Conservation (phyloP, 2,113 vertebrate genomes). For the Strix aluco region DNA sequence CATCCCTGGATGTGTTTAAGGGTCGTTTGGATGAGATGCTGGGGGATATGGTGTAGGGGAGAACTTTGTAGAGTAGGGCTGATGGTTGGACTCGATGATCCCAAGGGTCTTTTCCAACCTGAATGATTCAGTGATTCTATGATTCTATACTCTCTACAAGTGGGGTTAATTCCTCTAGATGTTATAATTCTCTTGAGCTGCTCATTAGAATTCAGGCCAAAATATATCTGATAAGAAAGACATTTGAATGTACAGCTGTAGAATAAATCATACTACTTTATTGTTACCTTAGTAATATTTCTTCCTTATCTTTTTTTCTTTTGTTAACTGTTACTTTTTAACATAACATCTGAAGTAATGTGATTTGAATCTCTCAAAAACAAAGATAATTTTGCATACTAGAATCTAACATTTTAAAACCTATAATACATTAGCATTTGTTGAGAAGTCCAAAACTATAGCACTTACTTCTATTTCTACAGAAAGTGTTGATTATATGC, state of each 20-base stretch:
- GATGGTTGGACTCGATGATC: no score
- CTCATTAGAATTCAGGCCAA: background rate
- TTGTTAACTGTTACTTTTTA: background rate
- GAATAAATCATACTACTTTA: background rate
- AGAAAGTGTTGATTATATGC: slow-evolving; percentile 82
- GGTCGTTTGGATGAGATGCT: no score
- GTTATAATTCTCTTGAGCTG: background rate
- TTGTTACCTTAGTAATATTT: background rate
- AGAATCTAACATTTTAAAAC: background rate
- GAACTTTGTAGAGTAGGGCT: no score
- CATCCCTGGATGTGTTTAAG: no score
- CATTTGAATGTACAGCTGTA: background rate
- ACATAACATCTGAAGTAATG: background rate
- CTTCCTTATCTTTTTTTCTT: background rate
- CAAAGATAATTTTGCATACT: background rate
- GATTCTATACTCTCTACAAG: background rate
- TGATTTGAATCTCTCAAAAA: background rate
- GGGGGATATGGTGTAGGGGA: no score
- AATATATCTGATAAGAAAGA: background rate
- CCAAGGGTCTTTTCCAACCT: no score
- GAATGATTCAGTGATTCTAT: no score
- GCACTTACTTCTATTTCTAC: background rate
- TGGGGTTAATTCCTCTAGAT: background rate
- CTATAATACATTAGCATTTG: background rate
- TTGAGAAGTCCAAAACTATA: background rate